Conservation (phyloP, 2,888 invertebrate genomes). For the Euphydryas editha region DNA sequence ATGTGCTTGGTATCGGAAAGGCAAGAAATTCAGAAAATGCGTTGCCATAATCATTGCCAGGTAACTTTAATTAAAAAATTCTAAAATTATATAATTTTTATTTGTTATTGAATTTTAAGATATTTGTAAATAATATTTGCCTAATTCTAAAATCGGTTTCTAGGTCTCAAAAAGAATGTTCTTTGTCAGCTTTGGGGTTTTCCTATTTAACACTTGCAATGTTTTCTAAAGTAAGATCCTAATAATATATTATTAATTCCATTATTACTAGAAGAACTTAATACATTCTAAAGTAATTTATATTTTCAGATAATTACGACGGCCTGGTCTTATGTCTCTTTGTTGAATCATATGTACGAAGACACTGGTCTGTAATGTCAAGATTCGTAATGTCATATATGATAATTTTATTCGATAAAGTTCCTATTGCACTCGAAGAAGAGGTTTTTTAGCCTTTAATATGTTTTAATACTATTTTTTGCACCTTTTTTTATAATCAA, state of each 20-base stretch:
- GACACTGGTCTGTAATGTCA: constrained; percentile 31
- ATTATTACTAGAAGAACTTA: no score
- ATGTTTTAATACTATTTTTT: no score
- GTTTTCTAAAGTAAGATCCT: constrained; percentile 44
- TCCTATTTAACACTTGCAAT: constrained; percentile 44
- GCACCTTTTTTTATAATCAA: no score
- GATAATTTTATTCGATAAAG: neutral
- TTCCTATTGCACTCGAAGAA: neutral
- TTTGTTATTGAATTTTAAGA: neutral
- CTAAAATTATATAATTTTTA: neutral
- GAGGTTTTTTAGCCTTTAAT: no score
- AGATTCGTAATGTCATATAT: neutral
- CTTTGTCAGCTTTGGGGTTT: constrained; percentile 48
- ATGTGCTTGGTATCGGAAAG: constrained; percentile 44
- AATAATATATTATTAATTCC: no score
- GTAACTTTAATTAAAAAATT: constrained; percentile 27
- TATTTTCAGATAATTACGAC: constrained; percentile 48
- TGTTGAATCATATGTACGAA: constrained; percentile 48
- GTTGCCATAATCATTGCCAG: constrained; percentile 46
- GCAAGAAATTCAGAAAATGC: constrained; percentile 43
- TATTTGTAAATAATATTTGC: neutral
- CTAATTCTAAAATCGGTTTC: constrained; percentile 24
- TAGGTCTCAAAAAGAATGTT: constrained; percentile 48
- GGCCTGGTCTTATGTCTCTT: constrained; percentile 49
- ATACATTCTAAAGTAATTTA: neutral